These are phyloP conservation scores for Lasioglossum figueresi DNA, from an alignment of 2,888 invertebrate genomes.

Conservation along the genomic window DNA sequence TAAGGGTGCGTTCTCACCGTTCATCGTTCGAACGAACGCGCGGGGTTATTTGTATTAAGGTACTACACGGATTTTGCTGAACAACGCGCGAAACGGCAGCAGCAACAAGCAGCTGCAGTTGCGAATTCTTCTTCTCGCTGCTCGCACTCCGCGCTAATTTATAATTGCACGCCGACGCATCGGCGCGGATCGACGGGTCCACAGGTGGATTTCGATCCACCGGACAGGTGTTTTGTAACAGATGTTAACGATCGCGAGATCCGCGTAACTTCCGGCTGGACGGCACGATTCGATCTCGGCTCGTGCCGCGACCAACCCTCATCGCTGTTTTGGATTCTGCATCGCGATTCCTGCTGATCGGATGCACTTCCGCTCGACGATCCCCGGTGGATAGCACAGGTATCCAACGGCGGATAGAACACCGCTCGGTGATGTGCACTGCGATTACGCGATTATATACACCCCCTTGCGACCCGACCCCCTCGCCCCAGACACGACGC, in stretches of 20 bases:
- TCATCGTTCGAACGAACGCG: constrained; percentile 30
- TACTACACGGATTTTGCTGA: background rate
- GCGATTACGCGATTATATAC: background rate
- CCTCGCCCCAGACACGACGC: constrained; percentile 4
- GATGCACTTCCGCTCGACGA: background rate
- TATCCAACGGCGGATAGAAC: background rate
- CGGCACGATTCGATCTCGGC: constrained; percentile 14
- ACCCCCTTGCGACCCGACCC: constrained; percentile 2
- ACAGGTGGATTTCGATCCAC: background rate
- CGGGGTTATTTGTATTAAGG: background rate
- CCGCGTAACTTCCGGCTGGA: background rate
- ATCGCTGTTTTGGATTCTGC: background rate
- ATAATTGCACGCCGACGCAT: background rate
- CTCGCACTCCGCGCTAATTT: background rate
- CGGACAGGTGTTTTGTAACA: background rate
- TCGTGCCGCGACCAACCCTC: background rate
- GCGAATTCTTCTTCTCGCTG: background rate
- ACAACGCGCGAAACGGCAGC: background rate
- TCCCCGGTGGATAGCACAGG: background rate
- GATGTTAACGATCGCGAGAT: background rate
- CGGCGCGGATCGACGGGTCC: background rate
- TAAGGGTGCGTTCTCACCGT: constrained; percentile 40
- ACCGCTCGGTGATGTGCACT: background rate
- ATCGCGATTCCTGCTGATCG: background rate
- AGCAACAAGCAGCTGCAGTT: background rate